Base-by-base conservation (phyloP, 2,797 vertebrate species). In the Brachymystax lenok region DNA sequence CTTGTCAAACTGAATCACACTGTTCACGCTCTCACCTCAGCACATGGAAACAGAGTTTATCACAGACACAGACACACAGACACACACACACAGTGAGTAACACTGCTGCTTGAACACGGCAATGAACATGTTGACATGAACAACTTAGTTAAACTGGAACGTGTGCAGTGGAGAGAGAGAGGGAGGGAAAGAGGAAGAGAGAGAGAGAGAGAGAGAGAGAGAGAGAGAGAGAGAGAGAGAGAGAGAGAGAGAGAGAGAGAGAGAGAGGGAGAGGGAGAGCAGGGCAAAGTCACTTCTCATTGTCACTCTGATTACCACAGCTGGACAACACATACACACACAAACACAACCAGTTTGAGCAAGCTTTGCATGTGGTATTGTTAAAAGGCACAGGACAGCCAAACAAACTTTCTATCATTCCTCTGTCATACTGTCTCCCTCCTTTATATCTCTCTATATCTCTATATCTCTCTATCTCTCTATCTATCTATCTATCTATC, bases 91-190 rank as follows among this genome's bases (percentile, higher is more conserved):
- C 24, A 54, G 17, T 54, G 7, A 52, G 54, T 71, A 69, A 71
- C 56, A 76, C 16, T 73, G 28, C 66, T 69, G 24, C 71, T 71
- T 61, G 66, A 81, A 79, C 83, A 77, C 51, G n/a, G 63, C 51
- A 66, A 80, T 77, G 70, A 84, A 82, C 79, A 74, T 66, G 30
- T 8, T 79, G 76, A 83, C 74, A 84, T 73, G 71, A 71, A 77
- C 59, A 90, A 92, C 82, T 90, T 86, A 75, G 76, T 84, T 78
- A 74, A 13, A 73, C 67, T 66, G 63, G 74, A 33, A 24, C 24
- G 73, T 74, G 76, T 67, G 30, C 54, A 63, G 21, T 28, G 46
- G 52, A 35, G 63, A 79, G 67, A 69, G 56, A 5, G 61, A 59
- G 69, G 24, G 64, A 50, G 64, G 69, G 63, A 61, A 71, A 54